These are phyloP conservation scores for Gallinago nigripennis DNA, from an alignment of 2,797 vertebrate species.

Conservation along the genomic window DNA sequence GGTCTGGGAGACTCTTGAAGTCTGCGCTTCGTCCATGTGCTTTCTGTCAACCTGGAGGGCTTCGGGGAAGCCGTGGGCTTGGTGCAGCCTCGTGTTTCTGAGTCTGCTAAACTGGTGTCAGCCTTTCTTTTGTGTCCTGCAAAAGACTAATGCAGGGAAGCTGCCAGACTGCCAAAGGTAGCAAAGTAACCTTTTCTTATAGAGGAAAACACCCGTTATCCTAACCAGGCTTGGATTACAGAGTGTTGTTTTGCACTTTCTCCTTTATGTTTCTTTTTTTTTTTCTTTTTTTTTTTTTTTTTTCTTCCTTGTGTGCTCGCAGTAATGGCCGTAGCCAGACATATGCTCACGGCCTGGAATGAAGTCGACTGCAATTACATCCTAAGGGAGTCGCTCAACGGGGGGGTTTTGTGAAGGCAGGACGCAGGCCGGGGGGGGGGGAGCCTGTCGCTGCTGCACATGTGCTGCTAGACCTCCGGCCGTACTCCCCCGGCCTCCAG, in stretches of 20 bases:
- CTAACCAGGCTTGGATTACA: neutral
- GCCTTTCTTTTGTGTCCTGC: neutral
- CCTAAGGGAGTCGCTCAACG: neutral
- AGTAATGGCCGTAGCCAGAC: neutral
- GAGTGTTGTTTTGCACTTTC: slow-evolving; percentile 16
- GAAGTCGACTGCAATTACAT: slow-evolving; percentile 4
- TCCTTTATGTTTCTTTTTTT: neutral
- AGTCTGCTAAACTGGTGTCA: neutral
- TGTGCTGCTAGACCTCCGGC: slow-evolving; percentile 4
- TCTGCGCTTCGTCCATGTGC: neutral
- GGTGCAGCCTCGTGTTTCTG: neutral
- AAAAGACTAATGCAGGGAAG: neutral
- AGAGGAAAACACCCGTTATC: neutral
- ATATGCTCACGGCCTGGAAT: neutral
- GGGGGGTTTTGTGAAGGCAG: neutral
- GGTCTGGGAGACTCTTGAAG: neutral
- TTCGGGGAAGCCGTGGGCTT: neutral
- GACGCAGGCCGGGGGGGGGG: neutral
- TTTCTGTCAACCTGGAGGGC: neutral
- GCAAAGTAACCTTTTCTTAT: neutral
- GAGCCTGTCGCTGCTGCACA: neutral
- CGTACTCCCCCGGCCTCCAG: neutral
- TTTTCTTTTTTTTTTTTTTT: neutral
- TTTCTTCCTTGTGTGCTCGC: neutral
- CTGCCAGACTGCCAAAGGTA: neutral